These are phyloP conservation scores for Temnothorax ravouxi DNA, from an alignment of 2,888 invertebrate species.

Conservation along the genomic window DNA sequence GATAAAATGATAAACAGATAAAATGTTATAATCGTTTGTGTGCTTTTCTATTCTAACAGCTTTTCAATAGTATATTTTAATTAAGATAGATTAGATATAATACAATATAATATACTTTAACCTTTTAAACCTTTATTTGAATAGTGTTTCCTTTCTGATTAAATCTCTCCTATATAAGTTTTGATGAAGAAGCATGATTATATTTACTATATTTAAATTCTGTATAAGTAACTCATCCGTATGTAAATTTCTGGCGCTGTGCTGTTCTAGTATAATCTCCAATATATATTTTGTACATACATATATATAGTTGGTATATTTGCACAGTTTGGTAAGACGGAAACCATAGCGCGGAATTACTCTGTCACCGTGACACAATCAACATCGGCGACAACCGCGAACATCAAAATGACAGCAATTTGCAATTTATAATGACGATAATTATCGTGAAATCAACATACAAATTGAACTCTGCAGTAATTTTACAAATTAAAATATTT, in stretches of 20 bases:
- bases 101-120: background rate
- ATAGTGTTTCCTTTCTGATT: background rate
- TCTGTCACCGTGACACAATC: constrained; percentile 23
- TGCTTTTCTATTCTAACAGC: background rate
- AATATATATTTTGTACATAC: background rate
- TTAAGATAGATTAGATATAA: background rate
- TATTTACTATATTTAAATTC: background rate
- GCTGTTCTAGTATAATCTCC: background rate
- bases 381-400: constrained; percentile 25
- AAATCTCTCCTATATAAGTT: background rate
- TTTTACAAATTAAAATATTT: background rate
- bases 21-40: background rate
- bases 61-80: background rate
- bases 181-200: background rate
- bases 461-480: background rate
- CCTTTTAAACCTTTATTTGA: background rate
- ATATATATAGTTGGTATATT: constrained; percentile 16
- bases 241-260: background rate
- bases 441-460: constrained; percentile 22
- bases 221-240: constrained; percentile 14
- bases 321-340: constrained; percentile 51
- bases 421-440: constrained; percentile 27
- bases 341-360: constrained; percentile 27
- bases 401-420: constrained; percentile 1
- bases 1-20: no score